phyloP scores from a whole-genome alignment of 2,888 invertebrate genomes.

The Griposia aprilina region DNA sequence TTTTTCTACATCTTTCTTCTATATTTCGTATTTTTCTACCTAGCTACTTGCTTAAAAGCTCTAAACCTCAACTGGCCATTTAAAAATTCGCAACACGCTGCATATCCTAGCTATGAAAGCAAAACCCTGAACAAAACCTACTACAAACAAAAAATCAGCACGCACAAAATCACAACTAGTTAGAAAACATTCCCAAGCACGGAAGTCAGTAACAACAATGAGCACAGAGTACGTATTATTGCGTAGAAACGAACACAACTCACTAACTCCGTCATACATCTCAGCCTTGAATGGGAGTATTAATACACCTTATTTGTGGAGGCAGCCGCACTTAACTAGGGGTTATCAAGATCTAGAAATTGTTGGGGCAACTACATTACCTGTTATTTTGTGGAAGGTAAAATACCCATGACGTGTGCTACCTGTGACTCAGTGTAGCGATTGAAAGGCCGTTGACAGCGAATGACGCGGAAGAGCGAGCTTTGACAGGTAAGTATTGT shows the following conservation, averaged over 20 bases:
- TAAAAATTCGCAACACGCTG: not conserved
- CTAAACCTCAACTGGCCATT: too few relatives aligned
- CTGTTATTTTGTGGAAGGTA: slow-evolving; percentile 50
- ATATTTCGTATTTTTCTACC: not conserved
- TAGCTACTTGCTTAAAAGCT: not conserved
- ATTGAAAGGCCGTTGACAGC: slow-evolving; percentile 44
- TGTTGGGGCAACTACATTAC: slow-evolving; percentile 49
- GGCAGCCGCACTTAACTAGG: slow-evolving; percentile 52
- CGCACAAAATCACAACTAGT: slow-evolving; percentile 40
- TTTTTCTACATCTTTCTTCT: too few relatives aligned
- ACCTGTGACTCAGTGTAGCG: slow-evolving; percentile 34
- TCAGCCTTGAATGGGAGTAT: slow-evolving; percentile 59
- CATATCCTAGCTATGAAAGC: not conserved
- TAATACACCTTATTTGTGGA: slow-evolving; percentile 66
- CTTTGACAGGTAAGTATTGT: not conserved
- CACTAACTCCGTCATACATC: slow-evolving; percentile 60
- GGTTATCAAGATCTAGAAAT: slow-evolving; percentile 64
- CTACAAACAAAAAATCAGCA: slow-evolving; percentile 5
- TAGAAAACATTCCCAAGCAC: slow-evolving; percentile 54
- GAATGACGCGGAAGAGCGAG: slow-evolving; percentile 12
- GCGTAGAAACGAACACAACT: slow-evolving; percentile 45
- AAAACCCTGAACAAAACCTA: not conserved
- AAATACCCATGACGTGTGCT: slow-evolving; percentile 50
- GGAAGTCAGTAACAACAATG: slow-evolving; percentile 61
- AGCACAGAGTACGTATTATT: slow-evolving; percentile 52